These are phyloP conservation scores for roundworm (Caenorhabditis elegans) DNA, from an alignment of 1,140 invertebrate genomes.

Conservation along the genomic window DNA sequence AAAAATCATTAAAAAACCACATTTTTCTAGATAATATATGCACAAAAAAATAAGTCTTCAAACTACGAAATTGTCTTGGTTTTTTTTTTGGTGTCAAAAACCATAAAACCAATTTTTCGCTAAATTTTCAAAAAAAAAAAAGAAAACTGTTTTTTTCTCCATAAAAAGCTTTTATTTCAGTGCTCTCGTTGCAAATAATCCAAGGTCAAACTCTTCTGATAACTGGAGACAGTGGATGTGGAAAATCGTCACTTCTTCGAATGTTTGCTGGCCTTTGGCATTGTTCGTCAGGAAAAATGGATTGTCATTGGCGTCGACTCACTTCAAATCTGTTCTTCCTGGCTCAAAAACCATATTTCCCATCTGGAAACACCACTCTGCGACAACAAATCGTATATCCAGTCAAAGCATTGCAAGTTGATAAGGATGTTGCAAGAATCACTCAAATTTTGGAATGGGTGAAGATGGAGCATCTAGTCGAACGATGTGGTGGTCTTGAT, in stretches of 20 bases:
- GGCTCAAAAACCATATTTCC: slow-evolving; percentile 73
- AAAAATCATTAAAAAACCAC: too few relatives aligned
- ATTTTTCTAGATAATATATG: too few relatives aligned
- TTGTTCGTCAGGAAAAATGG: slow-evolving; percentile 66
- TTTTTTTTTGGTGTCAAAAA: too few relatives aligned
- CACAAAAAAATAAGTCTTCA: too few relatives aligned
- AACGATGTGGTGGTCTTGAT: slow-evolving; percentile 70
- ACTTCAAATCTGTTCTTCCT: slow-evolving; percentile 69
- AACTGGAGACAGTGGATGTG: slow-evolving; percentile 72
- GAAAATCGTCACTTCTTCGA: slow-evolving; percentile 73
- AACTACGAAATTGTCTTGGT: too few relatives aligned
- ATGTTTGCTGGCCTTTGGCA: slow-evolving; percentile 72
- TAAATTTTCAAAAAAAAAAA: too few relatives aligned
- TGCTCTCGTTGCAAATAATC: slow-evolving; percentile 69
- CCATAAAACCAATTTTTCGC: too few relatives aligned
- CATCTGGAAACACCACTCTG: slow-evolving; percentile 69
- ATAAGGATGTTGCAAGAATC: slow-evolving; percentile 56
- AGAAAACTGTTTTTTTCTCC: too few relatives aligned
- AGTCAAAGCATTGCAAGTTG: slow-evolving; percentile 60
- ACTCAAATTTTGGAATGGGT: slow-evolving; percentile 67
- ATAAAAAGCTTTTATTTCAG: slow-evolving; percentile 58
- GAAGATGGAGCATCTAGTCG: slow-evolving; percentile 69
- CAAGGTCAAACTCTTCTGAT: slow-evolving; percentile 70
- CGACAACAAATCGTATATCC: slow-evolving; percentile 70
- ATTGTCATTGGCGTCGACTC: slow-evolving; percentile 59